Evolutionary conservation across 2,113 vertebrate species (phyloP).

Genomic region (Agelaius tricolor): DNA sequence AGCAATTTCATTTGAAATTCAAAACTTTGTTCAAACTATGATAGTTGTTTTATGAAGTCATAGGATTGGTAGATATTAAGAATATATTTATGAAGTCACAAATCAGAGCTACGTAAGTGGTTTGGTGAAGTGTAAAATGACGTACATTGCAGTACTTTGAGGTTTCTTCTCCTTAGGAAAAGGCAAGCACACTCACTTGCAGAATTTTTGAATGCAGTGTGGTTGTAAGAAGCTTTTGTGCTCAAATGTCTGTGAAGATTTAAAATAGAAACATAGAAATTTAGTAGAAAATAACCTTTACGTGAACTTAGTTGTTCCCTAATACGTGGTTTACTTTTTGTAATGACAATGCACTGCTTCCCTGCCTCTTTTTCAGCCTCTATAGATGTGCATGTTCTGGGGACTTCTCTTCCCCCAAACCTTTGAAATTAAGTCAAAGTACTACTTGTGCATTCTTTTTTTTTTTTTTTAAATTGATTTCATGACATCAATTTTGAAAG

Average conservation of each 20-base stretch:
- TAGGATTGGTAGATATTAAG: neutral
- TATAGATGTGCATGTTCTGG: neutral
- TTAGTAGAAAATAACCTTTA: neutral
- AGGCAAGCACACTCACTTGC: neutral
- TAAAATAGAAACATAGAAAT: neutral
- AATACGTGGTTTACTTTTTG: neutral
- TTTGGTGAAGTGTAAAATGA: neutral
- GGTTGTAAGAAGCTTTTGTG: neutral
- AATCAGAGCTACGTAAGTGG: neutral
- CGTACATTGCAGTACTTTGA: neutral
- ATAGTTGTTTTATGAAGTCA: neutral
- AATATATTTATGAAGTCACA: neutral
- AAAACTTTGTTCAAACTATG: neutral
- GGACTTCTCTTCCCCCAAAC: neutral
- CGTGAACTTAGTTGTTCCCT: neutral
- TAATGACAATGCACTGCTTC: neutral
- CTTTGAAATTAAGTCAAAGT: neutral
- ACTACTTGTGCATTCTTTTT: neutral
- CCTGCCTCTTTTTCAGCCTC: neutral
- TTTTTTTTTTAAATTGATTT: neutral
- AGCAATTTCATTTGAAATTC: constrained; percentile 35
- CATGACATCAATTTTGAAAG: neutral
- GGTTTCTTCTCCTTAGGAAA: neutral
- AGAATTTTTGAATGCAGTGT: neutral
- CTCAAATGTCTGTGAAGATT: neutral